Evolutionary conservation across 2,888 invertebrate genomes (phyloP).

Genomic region (Lithodes maja): DNA sequence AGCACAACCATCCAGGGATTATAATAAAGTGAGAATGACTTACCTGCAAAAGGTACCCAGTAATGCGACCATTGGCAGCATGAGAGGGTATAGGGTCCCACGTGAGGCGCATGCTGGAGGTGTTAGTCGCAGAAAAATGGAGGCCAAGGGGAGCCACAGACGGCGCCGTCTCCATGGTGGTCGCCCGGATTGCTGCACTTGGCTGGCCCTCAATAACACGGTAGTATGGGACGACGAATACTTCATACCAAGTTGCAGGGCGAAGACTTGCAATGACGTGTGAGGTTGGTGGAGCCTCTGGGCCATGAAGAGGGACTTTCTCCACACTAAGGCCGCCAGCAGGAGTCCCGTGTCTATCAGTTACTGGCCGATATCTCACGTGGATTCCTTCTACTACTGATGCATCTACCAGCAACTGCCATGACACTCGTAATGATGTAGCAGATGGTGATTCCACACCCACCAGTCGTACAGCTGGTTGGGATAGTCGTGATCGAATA

Average conservation of each 20-base stretch:
- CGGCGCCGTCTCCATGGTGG: conserved; percentile 83
- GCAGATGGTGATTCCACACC: conserved; percentile 88
- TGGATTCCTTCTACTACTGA: conserved; percentile 89
- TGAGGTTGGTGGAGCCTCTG: conserved; percentile 45
- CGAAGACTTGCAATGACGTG: conserved; percentile 87
- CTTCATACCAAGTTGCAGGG: conserved; percentile 92
- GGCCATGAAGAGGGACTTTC: conserved; percentile 55
- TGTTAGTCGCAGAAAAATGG: conserved; percentile 54
- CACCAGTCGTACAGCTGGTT: conserved; percentile 60
- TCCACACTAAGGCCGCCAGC: conserved; percentile 68
- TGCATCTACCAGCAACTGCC: conserved; percentile 85
- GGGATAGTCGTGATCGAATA: conserved; percentile 52
- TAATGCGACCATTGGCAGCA: conserved; percentile 59
- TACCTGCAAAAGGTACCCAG: conserved; percentile 68
- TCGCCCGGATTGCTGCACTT: conserved; percentile 87
- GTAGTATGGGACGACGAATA: conserved; percentile 94
- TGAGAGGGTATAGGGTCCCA: conserved; percentile 67
- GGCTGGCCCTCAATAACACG: conserved; percentile 91
- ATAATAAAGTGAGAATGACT: neutral
- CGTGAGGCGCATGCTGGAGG: conserved; percentile 55
- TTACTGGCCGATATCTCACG: conserved; percentile 80
- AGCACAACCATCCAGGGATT: no score
- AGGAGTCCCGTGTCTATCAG: conserved; percentile 47
- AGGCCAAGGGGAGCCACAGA: conserved; percentile 57
- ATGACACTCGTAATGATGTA: conserved; percentile 89